These are phyloP conservation scores for Luperina testacea DNA, from an alignment of 2,888 invertebrate species.

Conservation along the genomic window DNA sequence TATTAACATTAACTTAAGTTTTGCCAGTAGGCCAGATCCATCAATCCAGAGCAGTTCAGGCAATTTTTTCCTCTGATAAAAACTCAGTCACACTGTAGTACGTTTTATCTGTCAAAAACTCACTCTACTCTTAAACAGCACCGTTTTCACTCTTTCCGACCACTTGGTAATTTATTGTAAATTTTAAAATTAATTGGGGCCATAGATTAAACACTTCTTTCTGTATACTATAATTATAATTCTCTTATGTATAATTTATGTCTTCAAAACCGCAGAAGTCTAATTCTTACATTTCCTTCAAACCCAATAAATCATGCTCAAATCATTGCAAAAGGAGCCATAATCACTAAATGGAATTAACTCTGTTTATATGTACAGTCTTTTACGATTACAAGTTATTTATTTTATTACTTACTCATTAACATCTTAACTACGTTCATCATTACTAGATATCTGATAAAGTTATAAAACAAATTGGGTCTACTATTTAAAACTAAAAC, in stretches of 20 bases:
- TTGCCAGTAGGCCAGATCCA: too few species aligned
- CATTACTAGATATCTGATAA: conserved; percentile 59
- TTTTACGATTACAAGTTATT: conserved; percentile 57
- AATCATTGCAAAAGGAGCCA: conserved; percentile 32
- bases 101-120: too few species aligned
- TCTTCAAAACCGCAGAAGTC: neutral
- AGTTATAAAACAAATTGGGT: conserved; percentile 62
- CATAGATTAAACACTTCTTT: too few species aligned
- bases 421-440: conserved; percentile 55
- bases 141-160: too few species aligned
- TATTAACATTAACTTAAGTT: too few species aligned
- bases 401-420: conserved; percentile 60
- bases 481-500: conserved; percentile 61
- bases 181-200: too few species aligned
- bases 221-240: too few species aligned
- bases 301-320: conserved; percentile 34
- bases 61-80: too few species aligned
- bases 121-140: too few species aligned
- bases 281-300: neutral
- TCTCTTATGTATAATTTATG: neutral
- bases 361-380: conserved; percentile 33
- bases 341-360: conserved; percentile 43
- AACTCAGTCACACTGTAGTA: too few species aligned
- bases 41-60: too few species aligned
- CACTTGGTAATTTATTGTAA: too few species aligned